Evolutionary conservation across 2,113 vertebrate genomes (phyloP).

Genomic region (Theristicus caerulescens): DNA sequence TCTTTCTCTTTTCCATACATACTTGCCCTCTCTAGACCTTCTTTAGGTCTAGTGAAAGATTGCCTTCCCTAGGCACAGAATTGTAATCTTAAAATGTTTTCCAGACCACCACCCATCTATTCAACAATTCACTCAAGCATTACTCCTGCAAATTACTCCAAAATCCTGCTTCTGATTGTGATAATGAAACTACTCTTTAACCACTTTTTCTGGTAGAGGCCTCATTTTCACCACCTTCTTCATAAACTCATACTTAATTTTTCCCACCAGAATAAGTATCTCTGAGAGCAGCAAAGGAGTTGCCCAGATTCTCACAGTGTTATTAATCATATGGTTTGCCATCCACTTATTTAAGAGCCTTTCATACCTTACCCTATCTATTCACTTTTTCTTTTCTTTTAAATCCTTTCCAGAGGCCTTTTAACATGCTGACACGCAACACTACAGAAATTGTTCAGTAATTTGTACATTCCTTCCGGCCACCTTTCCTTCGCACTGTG

Average conservation of each 20-base stretch:
- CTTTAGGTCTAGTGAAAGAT: background rate
- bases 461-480: background rate
- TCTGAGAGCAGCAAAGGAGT: background rate
- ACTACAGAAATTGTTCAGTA: background rate
- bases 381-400: background rate
- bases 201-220: background rate
- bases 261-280: background rate
- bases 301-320: background rate
- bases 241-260: background rate
- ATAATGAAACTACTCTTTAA: background rate
- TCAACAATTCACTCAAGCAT: background rate
- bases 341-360: background rate
- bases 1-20: background rate
- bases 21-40: background rate
- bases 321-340: background rate
- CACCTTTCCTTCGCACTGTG: background rate
- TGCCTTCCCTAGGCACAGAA: background rate
- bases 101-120: background rate
- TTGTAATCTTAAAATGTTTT: background rate
- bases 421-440: background rate
- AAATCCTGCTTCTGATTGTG: background rate
- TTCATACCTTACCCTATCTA: background rate
- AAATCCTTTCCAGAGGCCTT: background rate
- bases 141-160: background rate
- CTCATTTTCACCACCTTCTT: background rate